Base-by-base conservation (phyloP, 2,888 invertebrate genomes). In the Miltochrista miniata region DNA sequence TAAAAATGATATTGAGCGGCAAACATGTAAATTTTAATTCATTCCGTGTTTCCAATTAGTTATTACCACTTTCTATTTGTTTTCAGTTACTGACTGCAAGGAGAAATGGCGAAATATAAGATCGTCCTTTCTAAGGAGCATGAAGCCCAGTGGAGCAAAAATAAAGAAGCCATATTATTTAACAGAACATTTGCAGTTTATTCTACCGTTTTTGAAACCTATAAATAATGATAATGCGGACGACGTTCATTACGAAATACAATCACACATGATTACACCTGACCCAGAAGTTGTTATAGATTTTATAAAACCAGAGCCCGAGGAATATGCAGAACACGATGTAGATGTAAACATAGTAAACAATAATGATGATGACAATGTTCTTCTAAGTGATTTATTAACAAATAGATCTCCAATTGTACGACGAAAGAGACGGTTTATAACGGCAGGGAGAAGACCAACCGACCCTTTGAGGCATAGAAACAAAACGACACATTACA, bases 21-120 rank as follows among this genome's bases (percentile, higher is more conserved):
- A 24, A 24, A 24, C 18, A 4, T 24, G 18, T n/a, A n/a, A n/a
- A n/a, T n/a, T n/a, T n/a, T 24, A 4, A 24, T 24, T 24, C 18
- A 24, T 2, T 24, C 18, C 8, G 29, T 9, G 1, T 18, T 34
- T 9, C 8, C 8, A 34, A 43, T 18, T 10, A 34, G 8, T n/a
- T 18, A 10, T 7, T 1, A 10, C 18, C 18, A 5, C 5, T 24
- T 24, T 34, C 18, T 18, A 33, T 34, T 43, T 34, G 13, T 36
- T 76, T 74, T 33, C 72, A 76, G 76, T 76, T 2, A 63, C 56
- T 33, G 76, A 76, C 39, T 73, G 72, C 48, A 76, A 75, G 60
- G 76, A 76, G 49, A 76, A 76, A 68, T 76, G 76, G 76, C 60
- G 75, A 10, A 76, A 76, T 31, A 76, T 76, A 48, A 51, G 76